These are phyloP conservation scores for Charina bottae DNA, from an alignment of 2,113 vertebrate genomes.

Conservation along the genomic window DNA sequence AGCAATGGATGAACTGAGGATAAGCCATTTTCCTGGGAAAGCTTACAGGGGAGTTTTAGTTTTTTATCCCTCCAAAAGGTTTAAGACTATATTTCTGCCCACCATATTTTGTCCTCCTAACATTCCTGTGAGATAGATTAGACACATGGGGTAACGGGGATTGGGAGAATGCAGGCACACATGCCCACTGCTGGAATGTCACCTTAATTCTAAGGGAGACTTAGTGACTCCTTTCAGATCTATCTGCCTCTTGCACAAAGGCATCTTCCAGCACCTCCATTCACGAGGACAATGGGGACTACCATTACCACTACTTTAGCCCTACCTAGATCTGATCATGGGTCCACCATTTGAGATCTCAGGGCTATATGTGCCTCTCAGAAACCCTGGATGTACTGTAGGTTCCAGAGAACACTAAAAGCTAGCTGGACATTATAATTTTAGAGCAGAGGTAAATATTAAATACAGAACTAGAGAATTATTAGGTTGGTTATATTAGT, in stretches of 20 bases:
- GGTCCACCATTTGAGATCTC: not conserved
- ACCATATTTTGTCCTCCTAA: too few species aligned
- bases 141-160: not conserved
- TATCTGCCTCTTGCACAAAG: too few species aligned
- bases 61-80: too few species aligned
- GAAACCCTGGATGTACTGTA: not conserved
- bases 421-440: not conserved
- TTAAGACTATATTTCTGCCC: too few species aligned
- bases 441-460: not conserved
- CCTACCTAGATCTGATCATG: not conserved
- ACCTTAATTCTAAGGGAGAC: too few species aligned
- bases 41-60: too few species aligned
- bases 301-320: not conserved
- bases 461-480: not conserved
- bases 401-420: not conserved
- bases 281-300: too few species aligned
- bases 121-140: not conserved
- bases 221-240: too few species aligned
- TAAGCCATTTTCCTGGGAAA: too few species aligned
- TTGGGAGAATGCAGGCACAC: not conserved
- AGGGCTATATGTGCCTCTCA: not conserved
- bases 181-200: too few species aligned
- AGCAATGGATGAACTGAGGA: too few species aligned
- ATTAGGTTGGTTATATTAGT: not conserved
- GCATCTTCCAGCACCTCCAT: too few species aligned